Evolutionary conservation across 2,888 invertebrate genomes (phyloP), one percentile per base, ranked within the genome.

Genomic region (Nebria salina): DNA sequence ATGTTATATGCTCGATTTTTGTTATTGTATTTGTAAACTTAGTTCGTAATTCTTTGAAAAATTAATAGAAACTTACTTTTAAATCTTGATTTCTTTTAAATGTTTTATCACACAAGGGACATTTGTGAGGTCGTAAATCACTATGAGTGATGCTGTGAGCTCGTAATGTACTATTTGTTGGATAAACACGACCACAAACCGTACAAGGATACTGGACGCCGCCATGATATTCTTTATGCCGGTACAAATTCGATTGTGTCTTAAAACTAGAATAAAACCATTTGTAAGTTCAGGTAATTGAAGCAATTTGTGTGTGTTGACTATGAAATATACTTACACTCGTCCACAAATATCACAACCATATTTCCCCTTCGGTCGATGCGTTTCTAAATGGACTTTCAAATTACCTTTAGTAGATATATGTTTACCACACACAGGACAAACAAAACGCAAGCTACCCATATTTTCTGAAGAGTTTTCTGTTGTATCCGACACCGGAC

Each of bases 71-170:
- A 20, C 83, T 84, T 89, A 92, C 93, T 90, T 94, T 94, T 83
- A 94, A 89, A 87, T 94, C 94, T 87, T 94, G 94, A 87, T 93
- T 94, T 83, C 94, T 90, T 86, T 94, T 94, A 86, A 94, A 94
- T 26, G 92, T 93, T 87, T 94, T 94, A 86, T 93, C 92, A 87
- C 94, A 94, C 75, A 93, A 88, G 64, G 92, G 91, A 85, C 94
- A 94, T 82, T 92, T 91, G 85, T 93, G 94, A 0, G 94, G 94
- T 84, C 94, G 89, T 73, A 93, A 90, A 86, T 91, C 91, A 83
- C 94, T 94, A 85, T 94, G 94, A 54, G 93, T 92, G 82, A 94
- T 92, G 85, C 93, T 93, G 87, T 94, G 94, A 13, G 93, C 93
- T 83, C 92, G 90, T 76, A 94, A 88, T 73, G 93, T 93, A 79